phyloP scores from a whole-genome alignment of 2,888 invertebrate genomes.

The Apotomis capreana region DNA sequence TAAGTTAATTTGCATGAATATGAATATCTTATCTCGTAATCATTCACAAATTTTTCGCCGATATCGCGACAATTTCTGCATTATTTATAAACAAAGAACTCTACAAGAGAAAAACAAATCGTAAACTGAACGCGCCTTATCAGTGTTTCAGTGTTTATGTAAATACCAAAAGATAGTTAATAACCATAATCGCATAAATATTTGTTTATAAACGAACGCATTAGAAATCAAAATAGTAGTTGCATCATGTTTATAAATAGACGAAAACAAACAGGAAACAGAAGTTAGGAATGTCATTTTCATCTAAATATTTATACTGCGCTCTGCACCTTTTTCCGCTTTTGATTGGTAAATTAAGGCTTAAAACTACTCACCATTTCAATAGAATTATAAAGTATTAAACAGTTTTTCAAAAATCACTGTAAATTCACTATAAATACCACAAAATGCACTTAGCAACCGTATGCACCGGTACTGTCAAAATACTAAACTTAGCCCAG shows the following conservation, averaged over 20 bases:
- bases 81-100: constrained; percentile 22
- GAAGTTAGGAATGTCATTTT: no score
- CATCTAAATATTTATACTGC: neutral
- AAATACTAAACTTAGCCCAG: constrained; percentile 16
- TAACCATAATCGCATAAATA: no score
- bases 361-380: constrained; percentile 31
- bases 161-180: no score
- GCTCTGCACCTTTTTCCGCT: neutral
- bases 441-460: constrained; percentile 38
- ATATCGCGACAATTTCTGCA: constrained; percentile 1
- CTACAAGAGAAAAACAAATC: constrained; percentile 2
- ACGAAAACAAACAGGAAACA: no score
- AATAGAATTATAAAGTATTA: constrained; percentile 12
- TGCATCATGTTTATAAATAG: no score
- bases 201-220: no score
- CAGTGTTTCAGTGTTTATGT: no score
- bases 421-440: constrained; percentile 34
- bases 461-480: constrained; percentile 27
- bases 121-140: no score
- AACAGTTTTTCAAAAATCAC: constrained; percentile 27
- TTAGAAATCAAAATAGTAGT: no score
- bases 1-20: constrained; percentile 27
- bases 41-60: neutral
- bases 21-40: constrained; percentile 22
- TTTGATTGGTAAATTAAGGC: neutral